These are phyloP conservation scores for Donacobius atricapilla DNA, from an alignment of 2,113 vertebrate genomes.

Conservation along the genomic window DNA sequence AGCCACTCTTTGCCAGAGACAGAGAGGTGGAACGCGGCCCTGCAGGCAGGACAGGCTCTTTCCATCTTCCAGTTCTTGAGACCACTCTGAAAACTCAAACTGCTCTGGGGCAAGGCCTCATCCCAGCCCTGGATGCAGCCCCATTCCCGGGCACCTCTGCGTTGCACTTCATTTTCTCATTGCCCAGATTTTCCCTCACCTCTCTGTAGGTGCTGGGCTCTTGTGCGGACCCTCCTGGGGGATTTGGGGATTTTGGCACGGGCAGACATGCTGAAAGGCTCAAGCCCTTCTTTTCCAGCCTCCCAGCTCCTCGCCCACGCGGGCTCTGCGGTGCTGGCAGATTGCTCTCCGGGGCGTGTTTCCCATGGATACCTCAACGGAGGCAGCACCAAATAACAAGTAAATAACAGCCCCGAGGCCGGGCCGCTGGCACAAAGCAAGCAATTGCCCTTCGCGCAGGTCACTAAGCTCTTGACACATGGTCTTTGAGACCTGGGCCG, in stretches of 20 bases:
- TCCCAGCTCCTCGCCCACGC: accelerated
- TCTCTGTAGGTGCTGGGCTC: not conserved
- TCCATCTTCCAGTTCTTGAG: not conserved
- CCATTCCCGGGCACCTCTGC: not conserved
- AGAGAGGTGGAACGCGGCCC: not conserved
- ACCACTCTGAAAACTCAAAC: not conserved
- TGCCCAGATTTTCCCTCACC: not conserved
- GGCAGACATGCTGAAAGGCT: not conserved
- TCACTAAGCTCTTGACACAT: slow-evolving; percentile 53
- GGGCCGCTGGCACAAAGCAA: slow-evolving; percentile 25
- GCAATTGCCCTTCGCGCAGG: slow-evolving; percentile 4
- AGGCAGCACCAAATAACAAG: slow-evolving; percentile 27
- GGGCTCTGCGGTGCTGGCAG: not conserved
- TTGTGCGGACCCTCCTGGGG: accelerated
- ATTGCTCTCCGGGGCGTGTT: not conserved
- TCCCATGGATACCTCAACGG: not conserved
- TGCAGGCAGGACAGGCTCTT: not conserved
- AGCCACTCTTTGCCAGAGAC: not conserved
- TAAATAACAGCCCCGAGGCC: not conserved
- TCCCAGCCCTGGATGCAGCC: not conserved
- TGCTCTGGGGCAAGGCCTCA: not conserved
- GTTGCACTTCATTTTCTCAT: accelerated
- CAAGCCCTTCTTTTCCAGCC: not conserved
- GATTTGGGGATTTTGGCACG: not conserved
- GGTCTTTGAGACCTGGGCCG: slow-evolving; percentile 34